These are phyloP conservation scores for Macrocentrus cingulum DNA, from an alignment of 1,140 invertebrate species.

Conservation along the genomic window DNA sequence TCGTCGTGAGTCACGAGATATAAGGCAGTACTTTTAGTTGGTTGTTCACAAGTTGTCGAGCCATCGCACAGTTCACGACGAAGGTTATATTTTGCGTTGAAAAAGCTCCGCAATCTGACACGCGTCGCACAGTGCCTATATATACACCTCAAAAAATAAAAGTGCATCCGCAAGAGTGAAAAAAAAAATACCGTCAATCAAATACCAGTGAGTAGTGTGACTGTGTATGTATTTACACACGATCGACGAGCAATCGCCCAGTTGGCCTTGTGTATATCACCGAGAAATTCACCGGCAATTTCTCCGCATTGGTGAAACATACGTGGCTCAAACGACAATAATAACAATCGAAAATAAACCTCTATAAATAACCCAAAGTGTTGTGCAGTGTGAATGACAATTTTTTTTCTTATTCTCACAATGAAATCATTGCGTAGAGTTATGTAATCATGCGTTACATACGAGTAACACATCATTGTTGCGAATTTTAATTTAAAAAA, in stretches of 20 bases:
- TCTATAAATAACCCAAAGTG: too few species aligned
- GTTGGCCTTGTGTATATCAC: background rate
- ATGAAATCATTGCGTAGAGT: background rate
- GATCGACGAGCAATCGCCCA: background rate
- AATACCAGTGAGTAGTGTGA: background rate
- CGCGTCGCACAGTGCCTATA: background rate
- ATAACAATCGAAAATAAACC: background rate
- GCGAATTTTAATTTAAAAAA: background rate
- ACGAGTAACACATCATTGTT: background rate
- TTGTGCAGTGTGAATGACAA: too few species aligned
- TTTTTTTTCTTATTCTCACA: background rate
- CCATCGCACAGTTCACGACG: constrained; percentile 37
- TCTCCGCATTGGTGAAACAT: background rate
- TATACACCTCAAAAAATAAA: background rate
- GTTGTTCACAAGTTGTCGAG: constrained; percentile 51
- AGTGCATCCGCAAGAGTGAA: background rate
- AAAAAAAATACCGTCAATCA: too few species aligned
- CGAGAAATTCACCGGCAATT: background rate
- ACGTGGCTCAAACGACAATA: background rate
- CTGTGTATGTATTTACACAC: background rate
- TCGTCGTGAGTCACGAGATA: constrained; percentile 57
- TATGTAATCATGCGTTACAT: background rate
- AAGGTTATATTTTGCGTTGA: constrained; percentile 1
- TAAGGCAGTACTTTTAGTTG: constrained; percentile 53
- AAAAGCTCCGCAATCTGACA: background rate